Conservation (phyloP, 2,113 vertebrate species). For the Typhlomys cinereus region DNA sequence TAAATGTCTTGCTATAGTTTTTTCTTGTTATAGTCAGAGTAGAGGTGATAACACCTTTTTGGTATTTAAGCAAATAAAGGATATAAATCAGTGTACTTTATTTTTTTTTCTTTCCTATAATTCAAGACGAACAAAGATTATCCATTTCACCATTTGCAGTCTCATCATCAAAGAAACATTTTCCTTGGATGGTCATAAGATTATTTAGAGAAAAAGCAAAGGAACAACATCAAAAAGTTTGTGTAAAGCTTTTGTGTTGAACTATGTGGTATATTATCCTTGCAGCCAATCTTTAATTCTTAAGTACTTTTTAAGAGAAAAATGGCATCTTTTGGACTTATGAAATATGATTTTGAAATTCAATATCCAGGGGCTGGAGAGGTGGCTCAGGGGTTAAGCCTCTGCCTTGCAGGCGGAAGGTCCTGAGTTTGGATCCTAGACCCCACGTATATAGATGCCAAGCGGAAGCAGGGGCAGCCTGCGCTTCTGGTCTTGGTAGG, state of each 20-base stretch:
- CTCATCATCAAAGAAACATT: neutral
- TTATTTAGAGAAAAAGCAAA: neutral
- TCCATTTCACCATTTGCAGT: neutral
- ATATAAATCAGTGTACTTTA: neutral
- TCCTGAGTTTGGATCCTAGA: too few species aligned
- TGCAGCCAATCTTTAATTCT: conserved; percentile 20
- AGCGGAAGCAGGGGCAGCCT: too few species aligned
- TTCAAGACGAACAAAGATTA: neutral
- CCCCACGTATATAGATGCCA: too few species aligned
- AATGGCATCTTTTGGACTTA: conserved; percentile 5
- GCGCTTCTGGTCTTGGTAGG: too few species aligned
- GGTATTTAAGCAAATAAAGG: conserved; percentile 26
- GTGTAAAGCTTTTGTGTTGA: conserved; percentile 23
- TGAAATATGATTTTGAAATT: conserved; percentile 12
- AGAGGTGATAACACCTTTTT: neutral
- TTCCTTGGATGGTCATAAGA: neutral
- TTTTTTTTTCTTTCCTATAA: neutral
- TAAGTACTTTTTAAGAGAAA: conserved; percentile 7
- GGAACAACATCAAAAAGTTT: neutral
- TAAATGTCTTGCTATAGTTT: neutral
- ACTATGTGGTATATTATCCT: neutral
- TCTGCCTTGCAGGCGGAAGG: too few species aligned
- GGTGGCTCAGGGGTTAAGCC: too few species aligned
- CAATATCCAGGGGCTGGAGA: too few species aligned
- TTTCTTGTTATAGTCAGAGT: neutral